Evolutionary conservation across 2,113 vertebrate species (phyloP).

Genomic region (Pandion haliaetus): DNA sequence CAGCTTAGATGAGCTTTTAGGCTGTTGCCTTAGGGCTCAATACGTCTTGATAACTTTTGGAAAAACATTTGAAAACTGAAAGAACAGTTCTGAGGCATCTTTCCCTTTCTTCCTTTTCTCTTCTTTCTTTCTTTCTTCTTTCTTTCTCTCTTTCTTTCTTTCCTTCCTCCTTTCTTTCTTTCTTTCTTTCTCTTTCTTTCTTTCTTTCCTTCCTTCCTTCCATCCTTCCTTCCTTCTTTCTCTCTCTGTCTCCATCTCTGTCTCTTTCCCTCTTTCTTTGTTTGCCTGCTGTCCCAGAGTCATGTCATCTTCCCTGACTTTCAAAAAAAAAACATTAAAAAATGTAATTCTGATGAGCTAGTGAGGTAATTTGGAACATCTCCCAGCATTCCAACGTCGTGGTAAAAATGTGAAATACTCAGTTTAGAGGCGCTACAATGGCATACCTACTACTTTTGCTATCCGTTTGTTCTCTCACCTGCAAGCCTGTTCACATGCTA

Average conservation of each 20-base stretch:
- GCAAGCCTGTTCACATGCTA: slow-evolving; percentile 22
- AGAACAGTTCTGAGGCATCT: neutral
- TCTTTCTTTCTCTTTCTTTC: neutral
- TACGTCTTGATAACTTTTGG: slow-evolving; percentile 6
- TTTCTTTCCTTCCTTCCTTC: too few species aligned
- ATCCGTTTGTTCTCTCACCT: slow-evolving; percentile 7
- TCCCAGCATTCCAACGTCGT: neutral
- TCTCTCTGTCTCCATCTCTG: neutral
- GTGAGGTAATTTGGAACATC: neutral
- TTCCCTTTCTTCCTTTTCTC: neutral
- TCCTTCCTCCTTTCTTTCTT: accelerated
- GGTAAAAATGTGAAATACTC: neutral
- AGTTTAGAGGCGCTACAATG: neutral
- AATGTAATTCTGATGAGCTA: neutral
- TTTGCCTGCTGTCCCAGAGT: neutral
- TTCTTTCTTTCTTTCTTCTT: too few species aligned
- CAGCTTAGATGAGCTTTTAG: slow-evolving; percentile 3
- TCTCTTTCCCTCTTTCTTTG: neutral
- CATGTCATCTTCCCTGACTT: neutral
- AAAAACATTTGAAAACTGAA: neutral
- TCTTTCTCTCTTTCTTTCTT: too few species aligned
- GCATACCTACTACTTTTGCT: neutral
- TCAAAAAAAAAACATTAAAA: neutral
- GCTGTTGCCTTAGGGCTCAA: neutral
- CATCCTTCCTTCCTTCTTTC: too few species aligned